These are phyloP conservation scores for Myotis daubentonii DNA, from an alignment of 2,797 vertebrate species.

Conservation along the genomic window DNA sequence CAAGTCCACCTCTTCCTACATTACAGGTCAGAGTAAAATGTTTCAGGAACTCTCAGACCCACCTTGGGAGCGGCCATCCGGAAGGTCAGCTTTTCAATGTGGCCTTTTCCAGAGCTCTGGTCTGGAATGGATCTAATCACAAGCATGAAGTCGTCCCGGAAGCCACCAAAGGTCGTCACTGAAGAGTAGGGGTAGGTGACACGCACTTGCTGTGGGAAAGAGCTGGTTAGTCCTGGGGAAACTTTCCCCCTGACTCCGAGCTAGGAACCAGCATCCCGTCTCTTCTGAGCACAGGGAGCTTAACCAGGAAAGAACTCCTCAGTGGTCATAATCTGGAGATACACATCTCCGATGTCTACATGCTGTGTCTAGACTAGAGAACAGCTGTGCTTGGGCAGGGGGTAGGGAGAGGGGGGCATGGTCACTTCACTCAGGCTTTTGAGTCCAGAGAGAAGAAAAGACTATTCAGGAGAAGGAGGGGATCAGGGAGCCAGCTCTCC, in stretches of 20 bases:
- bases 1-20: neutral
- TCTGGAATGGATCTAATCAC: slow-evolving; percentile 92
- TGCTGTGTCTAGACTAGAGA: neutral
- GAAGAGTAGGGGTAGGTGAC: slow-evolving; percentile 90
- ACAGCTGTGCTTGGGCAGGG: neutral
- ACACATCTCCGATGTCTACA: neutral
- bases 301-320: slow-evolving; percentile 3
- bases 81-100: slow-evolving; percentile 93
- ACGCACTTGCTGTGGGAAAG: slow-evolving; percentile 90
- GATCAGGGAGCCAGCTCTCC: neutral
- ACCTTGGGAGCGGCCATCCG: slow-evolving; percentile 94
- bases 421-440: neutral
- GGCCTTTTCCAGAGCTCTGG: slow-evolving; percentile 89
- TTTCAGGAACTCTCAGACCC: slow-evolving; percentile 59
- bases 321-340: neutral
- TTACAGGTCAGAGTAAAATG: neutral
- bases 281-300: neutral
- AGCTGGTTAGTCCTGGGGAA: slow-evolving; percentile 54
- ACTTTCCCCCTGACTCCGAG: neutral
- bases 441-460: neutral
- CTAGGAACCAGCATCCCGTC: neutral
- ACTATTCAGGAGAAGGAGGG: neutral
- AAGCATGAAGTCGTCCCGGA: slow-evolving; percentile 95
- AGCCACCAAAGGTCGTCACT: slow-evolving; percentile 96
- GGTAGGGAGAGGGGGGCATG: neutral